phyloP scores from a whole-genome alignment of 2,113 vertebrate species.

The Oreochromis niloticus region DNA sequence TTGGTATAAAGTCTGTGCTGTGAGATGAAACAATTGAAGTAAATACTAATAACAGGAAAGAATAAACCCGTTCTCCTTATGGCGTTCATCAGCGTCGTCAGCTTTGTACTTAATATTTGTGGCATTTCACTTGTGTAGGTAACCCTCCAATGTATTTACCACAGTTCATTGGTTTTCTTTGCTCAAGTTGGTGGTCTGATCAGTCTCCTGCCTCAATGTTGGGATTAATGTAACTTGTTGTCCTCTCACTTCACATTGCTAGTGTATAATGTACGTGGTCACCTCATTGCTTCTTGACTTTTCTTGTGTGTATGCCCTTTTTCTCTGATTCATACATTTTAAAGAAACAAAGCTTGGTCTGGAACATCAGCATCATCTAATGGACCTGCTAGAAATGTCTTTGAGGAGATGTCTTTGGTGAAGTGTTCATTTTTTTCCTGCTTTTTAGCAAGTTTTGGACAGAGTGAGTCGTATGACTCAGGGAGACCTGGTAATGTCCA shows the following conservation, averaged over 20 bases:
- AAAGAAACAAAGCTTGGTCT: background rate
- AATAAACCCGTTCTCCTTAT: background rate
- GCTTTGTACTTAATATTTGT: background rate
- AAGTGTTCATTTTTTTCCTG: background rate
- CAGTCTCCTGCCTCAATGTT: background rate
- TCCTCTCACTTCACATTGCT: background rate
- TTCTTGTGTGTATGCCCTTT: background rate
- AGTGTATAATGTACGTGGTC: background rate
- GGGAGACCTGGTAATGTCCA: constrained; percentile 96
- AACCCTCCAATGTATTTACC: background rate
- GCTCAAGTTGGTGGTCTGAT: background rate
- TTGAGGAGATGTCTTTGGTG: background rate
- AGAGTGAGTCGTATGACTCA: constrained; percentile 93
- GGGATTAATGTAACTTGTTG: background rate
- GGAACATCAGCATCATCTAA: background rate
- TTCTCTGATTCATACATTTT: background rate
- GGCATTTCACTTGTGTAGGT: background rate
- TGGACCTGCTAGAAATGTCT: background rate
- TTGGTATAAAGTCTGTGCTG: background rate
- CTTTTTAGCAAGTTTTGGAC: constrained; percentile 89
- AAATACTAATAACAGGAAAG: background rate
- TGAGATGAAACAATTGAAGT: background rate
- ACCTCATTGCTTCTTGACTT: background rate
- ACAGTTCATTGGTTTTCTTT: background rate
- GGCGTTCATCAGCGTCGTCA: background rate